Evolutionary conservation across 92 coral and sea anemone species (phyloP), one percentile per base, ranked within the genome.

Genomic region (Micromussa lordhowensis): DNA sequence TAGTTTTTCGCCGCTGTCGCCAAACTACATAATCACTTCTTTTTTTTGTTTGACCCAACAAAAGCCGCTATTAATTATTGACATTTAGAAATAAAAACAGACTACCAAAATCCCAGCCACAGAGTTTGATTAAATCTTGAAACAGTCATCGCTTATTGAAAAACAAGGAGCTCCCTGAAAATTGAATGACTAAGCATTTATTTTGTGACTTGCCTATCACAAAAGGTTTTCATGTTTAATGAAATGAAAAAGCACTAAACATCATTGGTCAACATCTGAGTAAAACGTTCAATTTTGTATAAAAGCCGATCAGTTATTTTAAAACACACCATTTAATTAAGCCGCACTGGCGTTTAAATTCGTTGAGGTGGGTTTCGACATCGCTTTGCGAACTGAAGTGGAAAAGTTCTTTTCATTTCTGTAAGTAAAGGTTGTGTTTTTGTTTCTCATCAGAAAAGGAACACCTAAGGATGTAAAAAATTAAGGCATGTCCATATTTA

Each of bases 161-260:
- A 34, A n/a, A 34, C 18, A 32, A 79, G 16, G 15, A 29, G 12
- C 4, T 53, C 8, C 28, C 18, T 55, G 28, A 78, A 51, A 28
- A 44, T 55, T 57, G 71, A 11, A 57, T 73, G 87, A 84, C 80
- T 32, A 11, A 28, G 72, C 87, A 21, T 29, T 84, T 24, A 22
- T 24, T 73, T 73, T 53, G 44, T 26, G 77, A 44, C 30, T 55
- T 73, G 57, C n/a, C 54, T 2, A 82, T 51, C 21, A 24, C 31
- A 32, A 12, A 24, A 1, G 57, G 9, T 13, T 17, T 31, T 14
- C 57, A 26, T 22, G 5, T 78, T 84, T 84, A 84, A 84, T 84
- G 35, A 69, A 68, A 69, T 82, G 34, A 55, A 57, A 24, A 31
- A 59, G 51, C 36, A 19, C 32, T 55, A 55, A 78, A 32, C 55